A percentile compares a stretch with the other conserved stretches of the same genome.
Evolutionary conservation across 2,113 vertebrate genomes (phyloP).

Genomic region (Turnix velox): DNA sequence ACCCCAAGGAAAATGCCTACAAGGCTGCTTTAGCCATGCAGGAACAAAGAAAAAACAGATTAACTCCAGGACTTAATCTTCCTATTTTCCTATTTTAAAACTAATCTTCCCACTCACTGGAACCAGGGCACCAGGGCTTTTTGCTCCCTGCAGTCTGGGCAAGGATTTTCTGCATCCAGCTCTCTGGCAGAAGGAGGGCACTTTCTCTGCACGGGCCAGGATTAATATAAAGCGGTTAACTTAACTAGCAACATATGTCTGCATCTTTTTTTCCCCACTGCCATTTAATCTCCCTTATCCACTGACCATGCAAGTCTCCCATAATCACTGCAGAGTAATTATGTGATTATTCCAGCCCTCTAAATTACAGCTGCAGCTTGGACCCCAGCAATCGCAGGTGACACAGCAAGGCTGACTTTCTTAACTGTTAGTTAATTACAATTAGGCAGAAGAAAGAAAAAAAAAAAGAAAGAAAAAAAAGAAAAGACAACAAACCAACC

Average conservation of each 20-base stretch:
- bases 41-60: not conserved
- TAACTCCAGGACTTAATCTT: not conserved
- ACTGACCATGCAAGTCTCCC: conserved; percentile 50
- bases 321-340: conserved; percentile 57
- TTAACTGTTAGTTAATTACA: conserved; percentile 41
- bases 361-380: conserved; percentile 53
- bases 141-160: not conserved
- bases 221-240: conserved; percentile 36
- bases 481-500: not conserved
- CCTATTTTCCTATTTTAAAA: not conserved
- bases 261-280: conserved; percentile 25
- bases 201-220: not conserved
- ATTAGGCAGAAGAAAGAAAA: not conserved
- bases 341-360: conserved; percentile 62
- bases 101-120: not conserved
- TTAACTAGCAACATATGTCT: conserved; percentile 55
- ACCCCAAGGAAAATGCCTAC: accelerated
- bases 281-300: conserved; percentile 53
- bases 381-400: conserved; percentile 50
- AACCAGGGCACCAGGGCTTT: not conserved
- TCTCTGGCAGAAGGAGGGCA: not conserved
- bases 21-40: not conserved
- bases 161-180: not conserved
- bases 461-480: too few species aligned
- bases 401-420: conserved; percentile 13